These are phyloP conservation scores for Neogale vison DNA, from an alignment of 2,113 vertebrate genomes.

Conservation along the genomic window DNA sequence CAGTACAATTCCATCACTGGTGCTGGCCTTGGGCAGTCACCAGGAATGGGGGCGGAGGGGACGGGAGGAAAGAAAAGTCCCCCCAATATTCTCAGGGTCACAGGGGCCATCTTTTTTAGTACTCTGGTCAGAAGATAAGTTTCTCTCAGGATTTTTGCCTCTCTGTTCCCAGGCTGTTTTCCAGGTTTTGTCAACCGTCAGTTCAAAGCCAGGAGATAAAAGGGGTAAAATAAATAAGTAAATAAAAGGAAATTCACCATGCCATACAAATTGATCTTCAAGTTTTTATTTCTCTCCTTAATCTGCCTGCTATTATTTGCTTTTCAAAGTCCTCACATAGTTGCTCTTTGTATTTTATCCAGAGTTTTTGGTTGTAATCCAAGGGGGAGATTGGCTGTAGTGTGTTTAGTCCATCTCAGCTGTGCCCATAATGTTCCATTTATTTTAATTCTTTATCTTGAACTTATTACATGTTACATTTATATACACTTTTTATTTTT, in stretches of 20 bases:
- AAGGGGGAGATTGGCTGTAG: not conserved
- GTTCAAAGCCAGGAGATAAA: not conserved
- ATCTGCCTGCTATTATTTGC: not conserved
- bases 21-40: not conserved
- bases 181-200: not conserved
- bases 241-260: not conserved
- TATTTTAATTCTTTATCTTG: not conserved
- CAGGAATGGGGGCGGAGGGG: not conserved
- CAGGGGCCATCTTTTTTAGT: not conserved
- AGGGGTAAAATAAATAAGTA: not conserved
- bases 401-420: not conserved
- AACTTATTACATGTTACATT: not conserved
- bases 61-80: not conserved
- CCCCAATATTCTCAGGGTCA: not conserved
- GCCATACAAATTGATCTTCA: not conserved
- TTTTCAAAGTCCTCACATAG: not conserved
- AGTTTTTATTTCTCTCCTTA: not conserved
- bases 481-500: too few species aligned
- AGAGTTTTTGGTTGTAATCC: not conserved
- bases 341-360: not conserved
- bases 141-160: not conserved
- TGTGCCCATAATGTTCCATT: not conserved
- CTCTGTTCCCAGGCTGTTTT: not conserved
- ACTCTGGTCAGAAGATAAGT: not conserved
- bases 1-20: not conserved